A percentile compares a stretch with the other conserved stretches of the same genome.
These are phyloP conservation scores for Oreochromis aureus DNA, from an alignment of 2,113 vertebrate genomes.

Conservation along the genomic window DNA sequence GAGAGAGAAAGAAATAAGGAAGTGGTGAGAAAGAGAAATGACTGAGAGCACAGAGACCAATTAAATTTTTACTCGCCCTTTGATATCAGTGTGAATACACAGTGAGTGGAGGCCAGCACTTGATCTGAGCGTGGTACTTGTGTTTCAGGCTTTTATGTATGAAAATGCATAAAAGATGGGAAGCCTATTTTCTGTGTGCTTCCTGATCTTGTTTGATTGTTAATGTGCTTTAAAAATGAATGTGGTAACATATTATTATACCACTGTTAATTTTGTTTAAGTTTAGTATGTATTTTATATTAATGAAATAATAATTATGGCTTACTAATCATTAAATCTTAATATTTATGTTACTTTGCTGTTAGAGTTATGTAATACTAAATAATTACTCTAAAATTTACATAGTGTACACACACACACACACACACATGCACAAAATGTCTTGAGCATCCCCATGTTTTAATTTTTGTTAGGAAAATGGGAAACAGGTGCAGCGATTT, in stretches of 20 bases:
- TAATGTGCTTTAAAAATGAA: not conserved
- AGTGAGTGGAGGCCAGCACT: not conserved
- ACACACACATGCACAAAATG: not conserved
- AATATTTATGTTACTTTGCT: not conserved
- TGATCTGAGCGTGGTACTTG: slow-evolving; percentile 30
- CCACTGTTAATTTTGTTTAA: not conserved
- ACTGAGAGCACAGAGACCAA: slow-evolving; percentile 46
- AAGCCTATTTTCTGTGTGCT: not conserved
- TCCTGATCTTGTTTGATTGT: not conserved
- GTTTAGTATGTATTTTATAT: not conserved
- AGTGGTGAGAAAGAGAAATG: slow-evolving; percentile 4
- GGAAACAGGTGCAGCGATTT: not conserved
- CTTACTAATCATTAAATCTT: not conserved
- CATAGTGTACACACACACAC: not conserved
- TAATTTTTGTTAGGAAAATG: not conserved
- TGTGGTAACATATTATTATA: not conserved
- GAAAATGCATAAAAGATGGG: not conserved
- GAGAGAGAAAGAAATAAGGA: not conserved
- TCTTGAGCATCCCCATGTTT: not conserved
- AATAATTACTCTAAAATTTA: not conserved
- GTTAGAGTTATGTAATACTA: not conserved
- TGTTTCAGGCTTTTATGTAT: slow-evolving; percentile 9
- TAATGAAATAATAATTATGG: not conserved
- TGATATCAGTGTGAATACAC: slow-evolving; percentile 40
- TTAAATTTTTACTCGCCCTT: slow-evolving; percentile 42